phyloP scores from a whole-genome alignment of 2,888 invertebrate genomes.

The Cheilosia vernalis region DNA sequence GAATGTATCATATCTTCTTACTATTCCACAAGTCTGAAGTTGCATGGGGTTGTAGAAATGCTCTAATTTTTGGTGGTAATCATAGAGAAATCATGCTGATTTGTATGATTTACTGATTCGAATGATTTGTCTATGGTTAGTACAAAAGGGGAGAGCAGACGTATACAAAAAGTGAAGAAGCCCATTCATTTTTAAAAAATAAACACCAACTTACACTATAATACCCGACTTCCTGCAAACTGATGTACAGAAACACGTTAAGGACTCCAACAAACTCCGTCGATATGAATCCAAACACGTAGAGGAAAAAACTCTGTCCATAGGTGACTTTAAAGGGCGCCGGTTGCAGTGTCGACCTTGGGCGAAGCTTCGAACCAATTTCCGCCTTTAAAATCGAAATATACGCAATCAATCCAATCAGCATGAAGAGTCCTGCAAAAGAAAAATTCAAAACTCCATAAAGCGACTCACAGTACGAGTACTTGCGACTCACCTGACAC shows the following conservation, averaged over 20 bases:
- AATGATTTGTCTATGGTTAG: too few species aligned
- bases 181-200: too few species aligned
- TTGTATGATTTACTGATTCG: too few species aligned
- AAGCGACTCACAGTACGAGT: not conserved
- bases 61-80: too few species aligned
- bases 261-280: slow-evolving; percentile 94
- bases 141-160: too few species aligned
- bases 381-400: slow-evolving; percentile 96
- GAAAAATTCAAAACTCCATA: not conserved
- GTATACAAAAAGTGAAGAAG: too few species aligned
- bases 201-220: slow-evolving; percentile 80
- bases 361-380: slow-evolving; percentile 93
- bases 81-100: too few species aligned
- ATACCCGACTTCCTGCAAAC: slow-evolving; percentile 82
- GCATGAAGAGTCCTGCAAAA: slow-evolving; percentile 91
- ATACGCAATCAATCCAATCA: slow-evolving; percentile 95
- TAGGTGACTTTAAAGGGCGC: slow-evolving; percentile 93
- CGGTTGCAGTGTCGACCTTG: slow-evolving; percentile 90
- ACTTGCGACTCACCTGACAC: slow-evolving; percentile 89
- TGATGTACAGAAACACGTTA: slow-evolving; percentile 93
- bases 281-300: slow-evolving; percentile 92
- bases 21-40: too few species aligned
- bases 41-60: too few species aligned
- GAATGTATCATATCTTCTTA: too few species aligned
- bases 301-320: slow-evolving; percentile 94